Percentiles rank a stretch among this genome's conserved stretches.
Evolutionary conservation across 2,113 vertebrate genomes (phyloP).

Genomic region (Eublepharis macularius): DNA sequence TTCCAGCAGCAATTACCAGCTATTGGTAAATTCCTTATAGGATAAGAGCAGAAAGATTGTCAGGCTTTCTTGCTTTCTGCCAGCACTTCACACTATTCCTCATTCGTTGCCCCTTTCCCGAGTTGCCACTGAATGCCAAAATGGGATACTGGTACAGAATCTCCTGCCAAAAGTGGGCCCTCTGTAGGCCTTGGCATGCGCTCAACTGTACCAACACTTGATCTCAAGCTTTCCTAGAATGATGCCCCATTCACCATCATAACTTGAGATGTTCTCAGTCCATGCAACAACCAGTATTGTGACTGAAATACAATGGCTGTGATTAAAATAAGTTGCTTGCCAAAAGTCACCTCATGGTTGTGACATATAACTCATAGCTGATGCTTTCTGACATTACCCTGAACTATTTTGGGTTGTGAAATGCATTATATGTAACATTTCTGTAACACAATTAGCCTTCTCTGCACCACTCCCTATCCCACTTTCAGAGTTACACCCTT

Average conservation of each 20-base stretch:
- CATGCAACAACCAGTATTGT: background rate
- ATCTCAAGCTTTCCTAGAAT: background rate
- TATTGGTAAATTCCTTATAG: too few relatives aligned
- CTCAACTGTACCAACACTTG: too few relatives aligned
- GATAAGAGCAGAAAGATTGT: too few relatives aligned
- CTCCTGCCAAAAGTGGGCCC: too few relatives aligned
- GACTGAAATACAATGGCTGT: background rate
- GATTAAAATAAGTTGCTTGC: too few relatives aligned
- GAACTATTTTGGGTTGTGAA: background rate
- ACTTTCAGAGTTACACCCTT: background rate
- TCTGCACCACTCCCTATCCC: background rate
- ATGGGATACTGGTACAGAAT: too few relatives aligned
- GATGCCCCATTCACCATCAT: background rate
- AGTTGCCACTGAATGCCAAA: too few relatives aligned
- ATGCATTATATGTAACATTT: conserved; percentile 6
- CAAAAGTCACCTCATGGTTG: background rate
- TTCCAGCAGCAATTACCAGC: too few relatives aligned
- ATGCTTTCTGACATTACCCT: background rate
- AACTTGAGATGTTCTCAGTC: background rate
- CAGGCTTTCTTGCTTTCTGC: too few relatives aligned
- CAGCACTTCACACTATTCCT: too few relatives aligned
- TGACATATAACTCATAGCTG: background rate
- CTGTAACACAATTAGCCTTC: conserved; percentile 21
- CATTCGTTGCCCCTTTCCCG: too few relatives aligned
- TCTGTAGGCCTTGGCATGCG: too few relatives aligned